Evolutionary conservation across 2,888 invertebrate genomes (phyloP).

Genomic region (Teleogryllus oceanicus): DNA sequence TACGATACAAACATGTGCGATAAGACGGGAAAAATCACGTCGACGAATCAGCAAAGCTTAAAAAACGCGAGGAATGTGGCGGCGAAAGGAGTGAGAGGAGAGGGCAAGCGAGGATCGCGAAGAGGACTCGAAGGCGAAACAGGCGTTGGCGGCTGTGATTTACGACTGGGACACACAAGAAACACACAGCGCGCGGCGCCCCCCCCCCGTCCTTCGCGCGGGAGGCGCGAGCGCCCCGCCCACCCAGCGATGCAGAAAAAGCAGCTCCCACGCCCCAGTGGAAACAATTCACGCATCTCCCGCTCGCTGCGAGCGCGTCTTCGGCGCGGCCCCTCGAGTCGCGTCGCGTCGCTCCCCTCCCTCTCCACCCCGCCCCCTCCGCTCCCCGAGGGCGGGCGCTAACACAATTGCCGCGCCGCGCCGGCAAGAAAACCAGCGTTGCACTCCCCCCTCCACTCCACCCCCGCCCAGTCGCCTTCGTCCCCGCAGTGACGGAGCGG

Average conservation of each 20-base stretch:
- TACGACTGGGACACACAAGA: background rate
- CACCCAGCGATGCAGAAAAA: background rate
- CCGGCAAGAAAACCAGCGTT: background rate
- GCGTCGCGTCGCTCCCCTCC: too few relatives aligned
- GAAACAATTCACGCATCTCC: slow-evolving; percentile 7
- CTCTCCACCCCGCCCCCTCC: background rate
- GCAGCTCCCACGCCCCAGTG: background rate
- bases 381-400: background rate
- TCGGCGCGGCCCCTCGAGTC: background rate
- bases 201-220: background rate
- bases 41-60: too few relatives aligned
- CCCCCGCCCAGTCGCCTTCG: too few relatives aligned
- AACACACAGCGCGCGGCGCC: background rate
- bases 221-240: background rate
- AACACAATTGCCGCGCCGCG: background rate
- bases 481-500: too few relatives aligned
- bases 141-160: background rate
- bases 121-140: background rate
- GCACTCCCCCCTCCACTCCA: too few relatives aligned
- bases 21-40: background rate
- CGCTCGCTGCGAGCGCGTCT: background rate
- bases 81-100: background rate
- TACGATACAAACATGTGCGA: background rate
- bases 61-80: too few relatives aligned
- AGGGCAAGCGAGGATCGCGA: background rate